Base-by-base conservation (phyloP, 2,888 invertebrate species). In the Rhagium mordax region DNA sequence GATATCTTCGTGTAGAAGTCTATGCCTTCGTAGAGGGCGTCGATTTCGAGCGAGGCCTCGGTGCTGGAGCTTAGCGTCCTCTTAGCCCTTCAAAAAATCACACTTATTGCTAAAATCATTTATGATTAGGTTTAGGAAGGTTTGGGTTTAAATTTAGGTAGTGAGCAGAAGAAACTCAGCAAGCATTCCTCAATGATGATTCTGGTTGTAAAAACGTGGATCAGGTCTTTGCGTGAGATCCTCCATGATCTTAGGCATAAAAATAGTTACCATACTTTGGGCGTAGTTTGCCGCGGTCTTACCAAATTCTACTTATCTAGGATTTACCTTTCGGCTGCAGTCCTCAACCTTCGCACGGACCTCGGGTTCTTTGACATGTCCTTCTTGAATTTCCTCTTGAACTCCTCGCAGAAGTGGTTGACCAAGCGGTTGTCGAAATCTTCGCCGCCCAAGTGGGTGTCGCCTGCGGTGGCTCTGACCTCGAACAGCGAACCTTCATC, bases 401-500 rank as follows among this genome's bases (percentile, higher is more conserved):
- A 92, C 82, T 92, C 91, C 3, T 91, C 89, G 7, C 89, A 86
- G 72, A 92, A 89, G 82, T 91, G 89, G 67, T 85, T 88, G 6
- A 91, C 91, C 81, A 92, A 82, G 15, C 91, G 87, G 79, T 90
- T 91, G 76, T 89, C 89, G 77, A 89, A 89, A 86, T 94, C 92
- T 85, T 94, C 94, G 10, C 94, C 94, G 16, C 95, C 94, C 71
- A 95, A 89, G 84, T 95, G 96, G 5, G 96, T 96, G 84, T 96
- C 95, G 20, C 95, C 95, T 29, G 94, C 94, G 0, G 95, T 96
- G 0, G 96, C 90, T 84, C 92, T 93, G 10, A 95, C 96, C 2
- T 95, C 95, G 88, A 96, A 95, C 85, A 95, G 95, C 18, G 95
- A 94, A 55, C 89, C 89, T 86, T 95, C 95, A 84, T 94, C 95